Conservation (phyloP, 2,888 invertebrate species). For the Yponomeuta cagnagella region DNA sequence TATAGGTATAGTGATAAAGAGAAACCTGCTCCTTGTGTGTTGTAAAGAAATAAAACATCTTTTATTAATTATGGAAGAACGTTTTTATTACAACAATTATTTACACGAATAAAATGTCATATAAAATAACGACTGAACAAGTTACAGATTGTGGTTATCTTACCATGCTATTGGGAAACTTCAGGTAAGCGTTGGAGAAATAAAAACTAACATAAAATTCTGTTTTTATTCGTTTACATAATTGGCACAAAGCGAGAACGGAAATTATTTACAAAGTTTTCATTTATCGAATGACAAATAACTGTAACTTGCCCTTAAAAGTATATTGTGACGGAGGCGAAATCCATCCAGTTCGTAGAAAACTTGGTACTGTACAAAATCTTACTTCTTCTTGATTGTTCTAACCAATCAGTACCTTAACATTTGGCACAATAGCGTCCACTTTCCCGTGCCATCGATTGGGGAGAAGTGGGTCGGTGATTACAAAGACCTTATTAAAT, state of each 20-base stretch:
- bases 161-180: neutral
- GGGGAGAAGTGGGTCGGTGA: conserved; percentile 53
- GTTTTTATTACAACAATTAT: conserved; percentile 52
- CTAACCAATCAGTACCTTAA: conserved; percentile 24
- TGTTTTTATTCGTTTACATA: conserved; percentile 1
- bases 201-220: neutral
- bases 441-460: conserved; percentile 49
- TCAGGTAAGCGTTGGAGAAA: neutral
- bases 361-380: conserved; percentile 2
- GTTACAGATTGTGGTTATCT: neutral
- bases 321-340: conserved; percentile 8
- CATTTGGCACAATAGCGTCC: conserved; percentile 51
- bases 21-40: neutral
- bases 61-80: conserved; percentile 29
- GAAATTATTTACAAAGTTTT: conserved; percentile 45
- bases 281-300: conserved; percentile 34
- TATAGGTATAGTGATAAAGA: neutral
- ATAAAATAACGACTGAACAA: conserved; percentile 2
- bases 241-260: conserved; percentile 13
- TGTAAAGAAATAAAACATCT: conserved; percentile 27
- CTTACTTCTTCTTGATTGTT: neutral
- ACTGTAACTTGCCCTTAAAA: conserved; percentile 7
- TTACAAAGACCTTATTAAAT: conserved; percentile 23
- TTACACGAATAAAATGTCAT: conserved; percentile 15
- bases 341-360: conserved; percentile 3